Base-by-base conservation (phyloP, 2,797 vertebrate genomes). In the Syndactyla subalaris region DNA sequence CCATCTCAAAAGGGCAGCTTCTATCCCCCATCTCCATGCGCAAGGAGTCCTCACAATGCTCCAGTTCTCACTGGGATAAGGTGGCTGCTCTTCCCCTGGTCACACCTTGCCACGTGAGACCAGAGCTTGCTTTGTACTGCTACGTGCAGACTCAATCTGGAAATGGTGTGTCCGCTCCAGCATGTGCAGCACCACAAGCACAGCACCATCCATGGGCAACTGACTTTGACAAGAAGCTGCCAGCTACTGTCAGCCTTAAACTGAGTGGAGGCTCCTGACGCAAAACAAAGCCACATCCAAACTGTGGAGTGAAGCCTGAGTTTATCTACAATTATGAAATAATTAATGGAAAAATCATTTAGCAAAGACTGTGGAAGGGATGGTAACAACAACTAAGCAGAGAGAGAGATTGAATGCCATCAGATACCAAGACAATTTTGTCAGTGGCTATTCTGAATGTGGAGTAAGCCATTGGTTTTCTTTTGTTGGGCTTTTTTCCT, bases 171-270 rank as follows among this genome's bases (percentile, higher is more conserved):
- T 51, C 38, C 2, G 2, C 29, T 43, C 72, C 6, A 0, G 59
- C 51, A 39, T 38, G 21, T 0, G 0, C 27, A 46, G 74, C 9
- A 6, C 21, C 24, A 3, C 65, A 24, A 81, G 49, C 29, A 18
- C 80, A 45, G 36, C 1, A 0, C 23, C 1, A 1, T 30, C 81
- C 51, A 21, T 20, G 2, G 0, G 32, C 76, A 57, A n/a, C n/a
- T 6, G 54, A 9, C 39, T 78, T 43, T 12, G 76, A 71, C 52
- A 61, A 34, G 71, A 24, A 65, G 43, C 62, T 73, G 36, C 39
- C 78, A 63, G 52, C 27, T 57, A 23, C 63, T 52, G 62, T 5
- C 11, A 55, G 16, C 22, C 52, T 74, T 66, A 30, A 57, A 66
- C 10, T 45, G 59, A 18, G 15, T 2, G 2, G 19, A 65, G 32